These are phyloP conservation scores for Calameuta filiformis DNA, from an alignment of 2,888 invertebrate genomes.

Conservation along the genomic window DNA sequence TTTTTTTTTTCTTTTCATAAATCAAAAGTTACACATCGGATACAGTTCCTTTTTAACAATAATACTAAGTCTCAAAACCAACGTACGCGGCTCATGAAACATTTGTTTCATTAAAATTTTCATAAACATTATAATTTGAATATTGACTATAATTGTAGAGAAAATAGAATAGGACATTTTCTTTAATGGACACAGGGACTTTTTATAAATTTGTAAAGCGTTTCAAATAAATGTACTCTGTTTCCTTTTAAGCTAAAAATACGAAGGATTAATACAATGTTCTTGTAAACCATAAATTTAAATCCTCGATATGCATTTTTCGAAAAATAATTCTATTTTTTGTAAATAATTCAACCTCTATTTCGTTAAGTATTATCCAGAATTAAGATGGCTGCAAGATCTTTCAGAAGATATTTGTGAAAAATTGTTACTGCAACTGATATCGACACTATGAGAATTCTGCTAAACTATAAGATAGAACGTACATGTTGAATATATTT, in stretches of 20 bases:
- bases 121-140: neutral
- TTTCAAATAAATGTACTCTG: neutral
- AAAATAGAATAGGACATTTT: neutral
- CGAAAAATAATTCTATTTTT: no score
- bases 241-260: neutral
- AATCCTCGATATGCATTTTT: neutral
- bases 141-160: neutral
- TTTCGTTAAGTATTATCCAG: neutral
- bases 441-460: neutral
- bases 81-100: neutral
- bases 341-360: no score
- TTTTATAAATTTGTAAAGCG: neutral
- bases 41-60: constrained; percentile 20
- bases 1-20: constrained; percentile 3
- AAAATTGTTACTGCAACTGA: neutral
- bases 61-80: neutral
- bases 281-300: neutral
- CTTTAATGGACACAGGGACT: neutral
- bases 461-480: neutral
- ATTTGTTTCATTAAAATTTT: neutral
- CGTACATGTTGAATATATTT: neutral
- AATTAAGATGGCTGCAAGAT: neutral
- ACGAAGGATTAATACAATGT: neutral
- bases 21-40: constrained; percentile 31
- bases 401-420: neutral